Evolutionary conservation across 2,888 invertebrate genomes (phyloP), one percentile per base, ranked within the genome.

Genomic region (Andrena haemorrhoa): DNA sequence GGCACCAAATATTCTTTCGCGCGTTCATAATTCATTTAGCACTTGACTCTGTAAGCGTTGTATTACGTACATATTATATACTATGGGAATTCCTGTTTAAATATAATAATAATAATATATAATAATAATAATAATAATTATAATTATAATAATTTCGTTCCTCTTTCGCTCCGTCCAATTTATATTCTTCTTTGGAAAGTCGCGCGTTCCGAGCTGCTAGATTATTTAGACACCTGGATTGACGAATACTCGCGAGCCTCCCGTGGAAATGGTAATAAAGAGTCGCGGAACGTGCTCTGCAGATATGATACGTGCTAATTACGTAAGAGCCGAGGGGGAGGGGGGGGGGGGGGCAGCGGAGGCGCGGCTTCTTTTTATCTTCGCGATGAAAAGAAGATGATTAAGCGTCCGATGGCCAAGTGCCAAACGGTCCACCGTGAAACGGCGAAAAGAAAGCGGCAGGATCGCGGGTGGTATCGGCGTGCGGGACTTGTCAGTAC

Each of bases 351-450:
- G 23, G 51, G 20, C 26, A 63, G 56, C 51, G n/a, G 68, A 53
- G 79, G 71, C 66, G 76, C 85, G 75, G 75, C 76, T 84, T 72
- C 81, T 78, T 79, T 86, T 82, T 83, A 85, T 85, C 85, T 70
- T 41, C 1, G 35, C 79, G 75, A 77, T 86, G 85, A 85, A 83
- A 85, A 85, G 85, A 78, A 80, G 77, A 79, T 79, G 85, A 85
- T 86, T 82, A 76, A 85, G 68, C 60, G 75, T n/a, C 65, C 75
- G 78, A 77, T 86, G 85, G 85, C 85, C 47, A 51, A 51, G 26
- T 66, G 85, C 85, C 85, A 85, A 85, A 85, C 75, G 79, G 71
- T 79, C 66, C 76, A 58, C 81, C 71, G 74, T 64, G 75, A 81
- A 69, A 83, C 65, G 75, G 26, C 70, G 79, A 72, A 75, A 79